These are phyloP conservation scores for Globia sparganii DNA, from an alignment of 2,888 invertebrate species.

Conservation along the genomic window DNA sequence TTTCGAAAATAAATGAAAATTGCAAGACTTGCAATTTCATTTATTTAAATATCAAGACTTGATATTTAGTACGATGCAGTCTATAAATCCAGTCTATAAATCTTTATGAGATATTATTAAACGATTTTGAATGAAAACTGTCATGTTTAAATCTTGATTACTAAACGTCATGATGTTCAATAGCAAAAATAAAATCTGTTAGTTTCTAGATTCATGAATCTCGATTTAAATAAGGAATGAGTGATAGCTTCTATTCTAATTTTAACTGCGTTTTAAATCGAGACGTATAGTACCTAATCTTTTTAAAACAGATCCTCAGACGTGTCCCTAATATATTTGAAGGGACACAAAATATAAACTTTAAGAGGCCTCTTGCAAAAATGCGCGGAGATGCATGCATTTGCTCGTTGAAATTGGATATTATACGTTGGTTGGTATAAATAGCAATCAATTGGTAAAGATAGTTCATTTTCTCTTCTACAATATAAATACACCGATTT, in stretches of 20 bases:
- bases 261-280: not conserved
- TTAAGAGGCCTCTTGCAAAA: too few relatives aligned
- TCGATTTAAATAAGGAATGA: slow-evolving; percentile 8
- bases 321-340: not conserved
- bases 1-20: not conserved
- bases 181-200: slow-evolving; percentile 5
- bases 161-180: not conserved
- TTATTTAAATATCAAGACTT: not conserved
- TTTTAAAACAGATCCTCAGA: not conserved
- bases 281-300: not conserved
- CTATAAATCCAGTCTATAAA: too few relatives aligned
- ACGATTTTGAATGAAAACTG: slow-evolving; percentile 1
- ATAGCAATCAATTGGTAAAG: too few relatives aligned
- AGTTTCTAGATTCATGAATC: not conserved
- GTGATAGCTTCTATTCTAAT: not conserved
- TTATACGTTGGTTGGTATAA: too few relatives aligned
- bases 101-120: slow-evolving; percentile 21
- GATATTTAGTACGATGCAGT: not conserved
- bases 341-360: not conserved
- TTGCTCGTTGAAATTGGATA: too few relatives aligned
- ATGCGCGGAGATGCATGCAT: too few relatives aligned
- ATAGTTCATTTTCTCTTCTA: too few relatives aligned
- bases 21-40: not conserved
- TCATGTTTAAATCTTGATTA: slow-evolving; percentile 15
- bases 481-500: too few relatives aligned